Conservation (phyloP, 1,140 invertebrate genomes). For the Octopus bimaculoides region DNA sequence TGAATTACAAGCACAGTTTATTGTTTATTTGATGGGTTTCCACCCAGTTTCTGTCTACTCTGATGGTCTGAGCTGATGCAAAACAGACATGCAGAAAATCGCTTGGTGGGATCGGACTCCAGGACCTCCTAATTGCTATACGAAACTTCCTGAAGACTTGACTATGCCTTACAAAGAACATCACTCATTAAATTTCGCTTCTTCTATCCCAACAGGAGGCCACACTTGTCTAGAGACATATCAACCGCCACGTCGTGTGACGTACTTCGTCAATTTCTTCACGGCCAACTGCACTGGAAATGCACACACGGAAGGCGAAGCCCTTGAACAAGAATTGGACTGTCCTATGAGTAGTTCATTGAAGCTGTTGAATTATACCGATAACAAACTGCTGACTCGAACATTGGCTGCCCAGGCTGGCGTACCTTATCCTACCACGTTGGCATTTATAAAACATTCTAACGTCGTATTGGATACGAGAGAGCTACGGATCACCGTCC, state of each 20-base stretch:
- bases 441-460: neutral
- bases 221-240: constrained; percentile 23
- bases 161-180: neutral
- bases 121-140: too few relatives aligned
- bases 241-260: constrained; percentile 21
- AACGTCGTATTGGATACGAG: too few relatives aligned
- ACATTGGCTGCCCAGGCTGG: constrained; percentile 2
- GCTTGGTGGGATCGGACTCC: too few relatives aligned
- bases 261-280: constrained; percentile 28
- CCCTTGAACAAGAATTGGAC: neutral
- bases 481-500: too few relatives aligned
- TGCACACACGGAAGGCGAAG: neutral
- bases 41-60: too few relatives aligned
- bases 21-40: too few relatives aligned
- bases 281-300: constrained; percentile 12
- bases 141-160: too few relatives aligned
- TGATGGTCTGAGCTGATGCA: too few relatives aligned
- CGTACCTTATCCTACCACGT: neutral
- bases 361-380: neutral
- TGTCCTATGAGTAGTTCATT: constrained; percentile 11
- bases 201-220: constrained; percentile 4
- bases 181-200: neutral
- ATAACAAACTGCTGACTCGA: constrained; percentile 11
- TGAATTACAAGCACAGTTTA: too few relatives aligned
- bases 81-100: too few relatives aligned